Evolutionary conservation across 2,797 vertebrate species (phyloP), one percentile per base, ranked within the genome.

Genomic region (Chaunax sp.): DNA sequence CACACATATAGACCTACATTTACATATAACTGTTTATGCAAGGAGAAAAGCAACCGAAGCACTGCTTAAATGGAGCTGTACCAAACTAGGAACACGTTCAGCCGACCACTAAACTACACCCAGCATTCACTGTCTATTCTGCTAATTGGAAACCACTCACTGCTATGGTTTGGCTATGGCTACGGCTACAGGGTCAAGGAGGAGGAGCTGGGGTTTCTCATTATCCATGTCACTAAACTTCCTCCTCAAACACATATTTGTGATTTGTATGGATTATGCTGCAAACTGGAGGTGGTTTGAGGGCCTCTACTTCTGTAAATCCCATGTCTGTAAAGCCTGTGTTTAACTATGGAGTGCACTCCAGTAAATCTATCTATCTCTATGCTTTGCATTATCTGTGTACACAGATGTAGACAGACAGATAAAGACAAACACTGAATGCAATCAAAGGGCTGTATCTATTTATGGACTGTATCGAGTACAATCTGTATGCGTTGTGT

Each of bases 71-170:
- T 60, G 7, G 47, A 77, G 64, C 47, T 65, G 68, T 57, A 77
- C 56, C 45, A 52, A 61, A 73, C 19, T 37, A 59, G 22, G 45
- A 77, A 59, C 64, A 51, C 54, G 76, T 57, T 51, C 38, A 64
- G 57, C 56, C 26, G 25, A 69, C 54, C 49, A 69, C 71, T 66
- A 74, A 72, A 77, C 60, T 51, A 63, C n/a, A 60, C 26, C 18
- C 20, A 18, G 28, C 43, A 41, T 62, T 40, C 15, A 20, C 53
- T 67, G 69, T 68, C 40, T 58, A 1, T 41, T 71, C 30, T 38
- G 45, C 67, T 84, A 65, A 77, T 81, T 78, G 64, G 46, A 80
- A 73, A 80, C 20, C 64, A 37, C 55, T 71, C 63, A 62, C 44
- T 59, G 19, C 44, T 37, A 55, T 77, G 59, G 53, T 65, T 80